These are phyloP conservation scores for Pteromalus puparum DNA, from an alignment of 1,140 invertebrate species.

Conservation along the genomic window DNA sequence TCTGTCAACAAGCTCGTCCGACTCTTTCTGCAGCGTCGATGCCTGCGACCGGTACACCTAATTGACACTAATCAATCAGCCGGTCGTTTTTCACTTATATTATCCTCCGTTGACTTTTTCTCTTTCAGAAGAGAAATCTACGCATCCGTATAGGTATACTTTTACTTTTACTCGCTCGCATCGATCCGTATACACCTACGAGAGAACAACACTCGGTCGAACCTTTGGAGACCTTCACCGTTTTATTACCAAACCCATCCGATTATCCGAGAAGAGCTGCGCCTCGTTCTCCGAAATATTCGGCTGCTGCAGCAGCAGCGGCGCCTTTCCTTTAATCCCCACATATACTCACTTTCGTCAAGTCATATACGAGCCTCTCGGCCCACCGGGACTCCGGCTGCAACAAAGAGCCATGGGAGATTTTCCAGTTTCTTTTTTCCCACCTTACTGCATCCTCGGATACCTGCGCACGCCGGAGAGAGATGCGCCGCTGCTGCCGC, in stretches of 20 bases:
- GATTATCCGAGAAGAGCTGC: not conserved
- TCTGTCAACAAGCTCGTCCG: not conserved
- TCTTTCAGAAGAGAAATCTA: constrained; percentile 41
- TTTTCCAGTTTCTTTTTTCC: constrained; percentile 46
- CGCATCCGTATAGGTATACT: constrained; percentile 18
- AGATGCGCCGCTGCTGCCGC: not conserved
- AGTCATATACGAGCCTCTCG: not conserved
- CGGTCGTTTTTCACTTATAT: not conserved
- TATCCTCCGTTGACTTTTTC: not conserved
- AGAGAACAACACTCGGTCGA: not conserved
- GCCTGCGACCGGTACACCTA: not conserved
- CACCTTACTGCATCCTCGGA: not conserved
- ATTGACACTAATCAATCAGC: constrained; percentile 41
- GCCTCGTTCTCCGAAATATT: not conserved
- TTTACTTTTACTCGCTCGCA: constrained; percentile 37
- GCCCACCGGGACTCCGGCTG: not conserved
- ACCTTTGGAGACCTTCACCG: not conserved
- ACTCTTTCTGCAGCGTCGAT: too few species aligned
- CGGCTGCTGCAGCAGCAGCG: not conserved
- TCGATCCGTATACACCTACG: not conserved
- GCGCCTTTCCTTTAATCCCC: constrained; percentile 31
- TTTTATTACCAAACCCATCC: not conserved
- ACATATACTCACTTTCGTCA: not conserved
- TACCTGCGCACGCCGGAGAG: not conserved
- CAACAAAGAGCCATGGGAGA: not conserved